Conservation (phyloP, 2,888 invertebrate genomes). For the Heliconius aoede region DNA sequence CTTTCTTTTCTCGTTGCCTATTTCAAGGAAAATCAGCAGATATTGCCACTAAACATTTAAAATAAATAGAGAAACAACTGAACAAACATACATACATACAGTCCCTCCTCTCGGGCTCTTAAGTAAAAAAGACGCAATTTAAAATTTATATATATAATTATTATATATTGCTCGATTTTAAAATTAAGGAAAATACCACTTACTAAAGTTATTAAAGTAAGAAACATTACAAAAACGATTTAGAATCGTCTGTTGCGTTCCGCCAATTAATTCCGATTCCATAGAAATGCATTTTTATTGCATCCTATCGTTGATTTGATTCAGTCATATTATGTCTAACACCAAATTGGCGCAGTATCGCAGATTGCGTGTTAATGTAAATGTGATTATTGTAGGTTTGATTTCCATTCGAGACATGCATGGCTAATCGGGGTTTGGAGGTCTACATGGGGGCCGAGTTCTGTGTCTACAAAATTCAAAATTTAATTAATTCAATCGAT, state of each 20-base stretch:
- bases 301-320: conserved; percentile 31
- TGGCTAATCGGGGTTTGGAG: too few relatives aligned
- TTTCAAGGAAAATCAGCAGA: too few relatives aligned
- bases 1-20: too few relatives aligned
- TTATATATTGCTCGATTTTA: not conserved
- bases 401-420: too few relatives aligned
- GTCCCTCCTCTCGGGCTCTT: not conserved
- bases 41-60: too few relatives aligned
- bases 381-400: too few relatives aligned
- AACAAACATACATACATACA: not conserved
- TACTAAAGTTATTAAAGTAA: conserved; percentile 34
- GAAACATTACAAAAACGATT: conserved; percentile 33
- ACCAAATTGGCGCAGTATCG: not conserved
- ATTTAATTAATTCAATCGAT: too few relatives aligned
- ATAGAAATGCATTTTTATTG: conserved; percentile 43
- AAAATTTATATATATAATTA: not conserved
- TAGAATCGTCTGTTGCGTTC: conserved; percentile 25
- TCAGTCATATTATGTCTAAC: not conserved
- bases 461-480: too few relatives aligned
- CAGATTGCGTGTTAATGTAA: too few relatives aligned
- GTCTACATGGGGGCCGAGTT: too few relatives aligned
- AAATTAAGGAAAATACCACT: conserved; percentile 17
- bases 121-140: not conserved
- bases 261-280: conserved; percentile 44
- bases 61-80: too few relatives aligned